Conservation (phyloP, 2,888 invertebrate genomes). For the Torymus auratus region DNA sequence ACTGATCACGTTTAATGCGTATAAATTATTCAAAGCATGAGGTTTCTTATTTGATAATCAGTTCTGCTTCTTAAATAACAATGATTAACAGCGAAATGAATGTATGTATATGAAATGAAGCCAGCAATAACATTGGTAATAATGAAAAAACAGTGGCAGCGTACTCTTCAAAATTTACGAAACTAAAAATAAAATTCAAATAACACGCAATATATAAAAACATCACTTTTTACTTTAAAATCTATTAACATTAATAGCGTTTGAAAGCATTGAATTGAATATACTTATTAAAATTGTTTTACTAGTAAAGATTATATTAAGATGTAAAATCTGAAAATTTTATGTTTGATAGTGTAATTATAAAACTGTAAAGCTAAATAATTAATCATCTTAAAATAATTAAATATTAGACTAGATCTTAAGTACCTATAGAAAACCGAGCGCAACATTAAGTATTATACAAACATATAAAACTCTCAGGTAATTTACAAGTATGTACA, state of each 20-base stretch:
- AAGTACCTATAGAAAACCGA: not conserved
- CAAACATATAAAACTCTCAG: too few relatives aligned
- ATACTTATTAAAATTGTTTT: constrained; percentile 1
- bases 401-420: not conserved
- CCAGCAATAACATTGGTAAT: constrained; percentile 44
- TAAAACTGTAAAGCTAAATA: not conserved
- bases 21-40: not conserved
- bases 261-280: constrained; percentile 25
- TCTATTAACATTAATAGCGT: constrained; percentile 29
- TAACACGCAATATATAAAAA: constrained; percentile 33
- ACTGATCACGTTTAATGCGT: constrained; percentile 4
- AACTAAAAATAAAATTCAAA: constrained; percentile 36
- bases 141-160: constrained; percentile 31
- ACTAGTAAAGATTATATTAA: constrained; percentile 9
- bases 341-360: not conserved
- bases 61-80: constrained; percentile 46
- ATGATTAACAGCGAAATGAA: constrained; percentile 26
- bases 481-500: too few relatives aligned
- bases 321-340: constrained; percentile 2
- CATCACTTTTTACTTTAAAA: constrained; percentile 17
- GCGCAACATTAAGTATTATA: too few relatives aligned
- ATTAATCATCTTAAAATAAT: not conserved
- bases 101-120: constrained; percentile 39
- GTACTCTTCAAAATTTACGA: constrained; percentile 35
- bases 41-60: not conserved